phyloP scores from a whole-genome alignment of 2,888 invertebrate species.

The Ectropis crepuscularia region DNA sequence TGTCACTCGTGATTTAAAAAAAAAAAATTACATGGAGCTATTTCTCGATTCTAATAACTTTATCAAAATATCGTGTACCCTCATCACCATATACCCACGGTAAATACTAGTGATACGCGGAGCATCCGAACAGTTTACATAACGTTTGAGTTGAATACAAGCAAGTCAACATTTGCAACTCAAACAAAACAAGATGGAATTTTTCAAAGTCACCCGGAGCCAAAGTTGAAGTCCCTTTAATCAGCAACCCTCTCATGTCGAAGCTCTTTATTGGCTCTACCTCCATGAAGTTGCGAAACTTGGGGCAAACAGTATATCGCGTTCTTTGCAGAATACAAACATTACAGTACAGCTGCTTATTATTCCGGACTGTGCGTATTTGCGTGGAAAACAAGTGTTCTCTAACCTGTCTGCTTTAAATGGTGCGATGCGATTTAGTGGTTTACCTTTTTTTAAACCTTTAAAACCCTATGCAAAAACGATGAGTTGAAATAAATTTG shows the following conservation, averaged over 20 bases:
- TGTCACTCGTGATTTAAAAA: too few species aligned
- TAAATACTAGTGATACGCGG: too few species aligned
- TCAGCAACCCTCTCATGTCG: conserved; percentile 18
- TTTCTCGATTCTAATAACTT: too few species aligned
- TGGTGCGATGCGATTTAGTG: conserved; percentile 3
- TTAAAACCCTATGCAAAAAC: too few species aligned
- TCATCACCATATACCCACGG: too few species aligned
- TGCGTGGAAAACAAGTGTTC: conserved; percentile 25
- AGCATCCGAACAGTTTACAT: too few species aligned
- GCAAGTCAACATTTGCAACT: neutral
- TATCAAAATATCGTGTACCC: too few species aligned
- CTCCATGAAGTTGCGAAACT: conserved; percentile 21
- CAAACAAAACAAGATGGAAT: neutral
- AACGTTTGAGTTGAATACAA: too few species aligned
- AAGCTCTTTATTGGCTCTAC: conserved; percentile 17
- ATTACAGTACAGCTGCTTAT: conserved; percentile 22
- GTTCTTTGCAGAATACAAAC: conserved; percentile 26
- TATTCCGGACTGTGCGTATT: conserved; percentile 25
- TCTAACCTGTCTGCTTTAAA: conserved; percentile 5
- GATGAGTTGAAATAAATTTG: too few species aligned
- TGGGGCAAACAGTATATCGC: conserved; percentile 27
- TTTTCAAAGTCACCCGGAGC: neutral
- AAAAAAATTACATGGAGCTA: too few species aligned
- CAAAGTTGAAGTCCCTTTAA: neutral
- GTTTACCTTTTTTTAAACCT: neutral